A percentile compares a stretch with the other conserved stretches of the same genome.
Evolutionary conservation across 2,113 vertebrate species (phyloP).

Genomic region (Melanerpes formicivorus): DNA sequence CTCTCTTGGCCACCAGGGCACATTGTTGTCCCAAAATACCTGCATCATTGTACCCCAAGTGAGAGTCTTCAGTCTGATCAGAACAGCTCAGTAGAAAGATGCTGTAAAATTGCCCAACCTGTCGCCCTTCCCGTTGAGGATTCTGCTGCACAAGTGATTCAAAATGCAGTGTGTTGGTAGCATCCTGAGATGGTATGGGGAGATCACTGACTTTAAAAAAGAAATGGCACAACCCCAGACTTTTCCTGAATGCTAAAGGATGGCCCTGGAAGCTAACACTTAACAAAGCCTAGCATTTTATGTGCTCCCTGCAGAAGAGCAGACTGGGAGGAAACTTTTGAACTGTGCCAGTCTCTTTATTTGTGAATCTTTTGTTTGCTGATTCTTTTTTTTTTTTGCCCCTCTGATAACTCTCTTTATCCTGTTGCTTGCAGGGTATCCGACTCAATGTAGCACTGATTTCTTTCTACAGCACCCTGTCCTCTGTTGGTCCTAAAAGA

Average conservation of each 20-base stretch:
- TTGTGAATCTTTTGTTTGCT: neutral
- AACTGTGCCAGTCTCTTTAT: neutral
- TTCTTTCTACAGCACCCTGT: neutral
- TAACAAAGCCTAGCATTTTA: neutral
- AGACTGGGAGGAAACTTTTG: neutral
- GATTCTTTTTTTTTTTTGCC: neutral
- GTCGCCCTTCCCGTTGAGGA: neutral
- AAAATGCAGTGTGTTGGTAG: neutral
- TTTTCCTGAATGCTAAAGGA: neutral
- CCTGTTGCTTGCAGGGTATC: neutral
- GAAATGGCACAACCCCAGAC: accelerated
- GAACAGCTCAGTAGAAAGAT: neutral
- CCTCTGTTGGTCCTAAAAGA: neutral
- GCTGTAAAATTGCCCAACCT: neutral
- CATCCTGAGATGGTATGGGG: neutral
- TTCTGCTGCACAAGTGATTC: neutral
- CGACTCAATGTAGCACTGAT: neutral
- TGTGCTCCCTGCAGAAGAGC: neutral
- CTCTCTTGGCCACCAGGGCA: too few species aligned
- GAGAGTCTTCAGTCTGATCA: neutral
- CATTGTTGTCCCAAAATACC: neutral
- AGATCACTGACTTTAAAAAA: neutral
- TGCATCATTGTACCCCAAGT: neutral
- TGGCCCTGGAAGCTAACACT: neutral
- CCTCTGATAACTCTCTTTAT: neutral